These are phyloP conservation scores for Rhagoletis pomonella DNA, from an alignment of 1,140 invertebrate species.

Conservation along the genomic window DNA sequence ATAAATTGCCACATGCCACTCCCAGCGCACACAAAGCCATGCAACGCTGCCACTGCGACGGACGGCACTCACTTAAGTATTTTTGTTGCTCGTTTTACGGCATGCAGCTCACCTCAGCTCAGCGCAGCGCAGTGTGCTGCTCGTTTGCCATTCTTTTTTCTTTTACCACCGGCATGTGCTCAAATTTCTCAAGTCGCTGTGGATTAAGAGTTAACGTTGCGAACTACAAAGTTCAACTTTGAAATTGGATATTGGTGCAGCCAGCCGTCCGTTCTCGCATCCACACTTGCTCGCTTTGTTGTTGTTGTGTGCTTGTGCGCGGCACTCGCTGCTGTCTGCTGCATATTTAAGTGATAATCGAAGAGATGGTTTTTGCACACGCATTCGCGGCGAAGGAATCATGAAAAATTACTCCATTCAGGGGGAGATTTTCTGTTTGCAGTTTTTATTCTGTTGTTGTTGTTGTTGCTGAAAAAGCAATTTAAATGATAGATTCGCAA, in stretches of 20 bases:
- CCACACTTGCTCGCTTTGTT: too few species aligned
- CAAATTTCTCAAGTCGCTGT: slow-evolving; percentile 22
- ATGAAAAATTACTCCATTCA: slow-evolving; percentile 38
- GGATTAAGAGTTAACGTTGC: slow-evolving; percentile 47
- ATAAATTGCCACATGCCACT: slow-evolving; percentile 44
- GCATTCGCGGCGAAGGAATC: slow-evolving; percentile 1
- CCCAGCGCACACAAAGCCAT: slow-evolving; percentile 18
- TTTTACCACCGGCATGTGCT: slow-evolving; percentile 2
- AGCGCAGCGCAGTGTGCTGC: neutral
- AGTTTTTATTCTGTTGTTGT: neutral
- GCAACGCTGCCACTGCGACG: neutral
- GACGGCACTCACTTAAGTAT: slow-evolving; percentile 18
- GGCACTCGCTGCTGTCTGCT: neutral
- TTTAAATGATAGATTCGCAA: slow-evolving; percentile 16
- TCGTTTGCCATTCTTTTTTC: neutral
- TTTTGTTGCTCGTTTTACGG: slow-evolving; percentile 11
- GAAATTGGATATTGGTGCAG: slow-evolving; percentile 21
- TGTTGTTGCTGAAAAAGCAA: slow-evolving; percentile 22
- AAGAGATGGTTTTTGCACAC: slow-evolving; percentile 48
- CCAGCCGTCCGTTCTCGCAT: neutral
- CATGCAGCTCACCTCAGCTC: neutral
- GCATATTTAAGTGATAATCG: slow-evolving; percentile 48
- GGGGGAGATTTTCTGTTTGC: slow-evolving; percentile 7
- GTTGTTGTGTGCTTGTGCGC: neutral
- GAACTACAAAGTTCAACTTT: slow-evolving; percentile 32